These are phyloP conservation scores for Erythrocercus mccallii DNA, from an alignment of 2,113 vertebrate species.

Conservation along the genomic window DNA sequence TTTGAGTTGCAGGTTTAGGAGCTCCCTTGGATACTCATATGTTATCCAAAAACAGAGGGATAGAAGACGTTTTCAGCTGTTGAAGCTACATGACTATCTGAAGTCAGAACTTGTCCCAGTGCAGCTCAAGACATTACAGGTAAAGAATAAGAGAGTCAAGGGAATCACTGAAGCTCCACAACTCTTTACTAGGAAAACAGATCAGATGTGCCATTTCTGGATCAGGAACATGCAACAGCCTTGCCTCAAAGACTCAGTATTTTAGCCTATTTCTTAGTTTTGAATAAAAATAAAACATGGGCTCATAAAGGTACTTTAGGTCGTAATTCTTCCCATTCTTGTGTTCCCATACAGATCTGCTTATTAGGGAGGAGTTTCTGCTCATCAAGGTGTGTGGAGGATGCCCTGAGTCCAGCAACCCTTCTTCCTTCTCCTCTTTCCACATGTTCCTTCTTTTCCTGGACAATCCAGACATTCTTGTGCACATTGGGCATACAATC, in stretches of 20 bases:
- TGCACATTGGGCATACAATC: neutral
- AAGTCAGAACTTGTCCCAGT: neutral
- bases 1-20: neutral
- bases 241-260: neutral
- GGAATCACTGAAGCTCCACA: neutral
- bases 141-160: neutral
- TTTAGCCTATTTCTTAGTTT: neutral
- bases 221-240: neutral
- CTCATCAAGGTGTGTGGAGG: neutral
- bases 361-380: neutral
- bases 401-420: neutral
- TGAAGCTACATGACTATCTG: neutral
- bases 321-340: neutral
- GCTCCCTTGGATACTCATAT: neutral
- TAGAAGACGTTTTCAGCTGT: neutral
- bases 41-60: neutral
- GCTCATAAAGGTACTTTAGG: neutral
- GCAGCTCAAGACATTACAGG: neutral
- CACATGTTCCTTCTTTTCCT: neutral
- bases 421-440: neutral
- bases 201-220: neutral
- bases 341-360: neutral
- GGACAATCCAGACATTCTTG: neutral
- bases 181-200: neutral
- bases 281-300: neutral